phyloP scores from a whole-genome alignment of 2,888 invertebrate species.

The Tyria jacobaeae region DNA sequence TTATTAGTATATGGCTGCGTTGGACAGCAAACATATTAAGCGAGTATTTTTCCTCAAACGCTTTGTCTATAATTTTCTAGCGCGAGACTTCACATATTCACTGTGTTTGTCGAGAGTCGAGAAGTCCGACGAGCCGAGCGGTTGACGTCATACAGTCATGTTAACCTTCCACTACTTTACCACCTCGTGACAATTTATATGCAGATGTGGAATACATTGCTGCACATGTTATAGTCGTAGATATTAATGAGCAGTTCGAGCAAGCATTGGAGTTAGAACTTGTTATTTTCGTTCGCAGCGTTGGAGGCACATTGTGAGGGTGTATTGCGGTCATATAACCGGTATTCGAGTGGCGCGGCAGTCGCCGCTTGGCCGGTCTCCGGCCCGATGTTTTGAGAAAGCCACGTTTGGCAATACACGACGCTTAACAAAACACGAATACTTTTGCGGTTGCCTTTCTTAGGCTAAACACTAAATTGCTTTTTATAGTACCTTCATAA shows the following conservation, averaged over 20 bases:
- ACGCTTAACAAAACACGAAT: slow-evolving; percentile 80
- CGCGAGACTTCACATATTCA: slow-evolving; percentile 72
- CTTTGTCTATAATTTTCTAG: slow-evolving; percentile 74
- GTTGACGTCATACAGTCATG: slow-evolving; percentile 84
- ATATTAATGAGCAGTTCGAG: slow-evolving; percentile 42
- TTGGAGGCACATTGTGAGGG: slow-evolving; percentile 67
- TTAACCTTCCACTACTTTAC: slow-evolving; percentile 71
- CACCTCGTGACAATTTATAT: slow-evolving; percentile 52
- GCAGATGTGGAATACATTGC: slow-evolving; percentile 60
- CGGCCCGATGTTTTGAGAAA: slow-evolving; percentile 83
- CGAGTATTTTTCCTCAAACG: slow-evolving; percentile 66
- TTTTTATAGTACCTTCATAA: slow-evolving; percentile 49
- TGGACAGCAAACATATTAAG: slow-evolving; percentile 30
- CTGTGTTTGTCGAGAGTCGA: slow-evolving; percentile 80
- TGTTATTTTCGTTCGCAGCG: slow-evolving; percentile 51
- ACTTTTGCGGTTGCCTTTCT: slow-evolving; percentile 72
- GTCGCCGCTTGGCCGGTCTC: slow-evolving; percentile 76
- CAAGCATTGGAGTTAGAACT: slow-evolving; percentile 65
- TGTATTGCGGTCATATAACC: slow-evolving; percentile 86
- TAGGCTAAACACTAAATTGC: slow-evolving; percentile 58
- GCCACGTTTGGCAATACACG: slow-evolving; percentile 79
- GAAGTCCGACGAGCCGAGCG: slow-evolving; percentile 83
- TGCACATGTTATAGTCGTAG: slow-evolving; percentile 46
- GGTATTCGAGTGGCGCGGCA: slow-evolving; percentile 81
- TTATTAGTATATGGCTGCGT: slow-evolving; percentile 14